Conservation (phyloP, 1,140 invertebrate genomes). For the Lepidurus arcticus region DNA sequence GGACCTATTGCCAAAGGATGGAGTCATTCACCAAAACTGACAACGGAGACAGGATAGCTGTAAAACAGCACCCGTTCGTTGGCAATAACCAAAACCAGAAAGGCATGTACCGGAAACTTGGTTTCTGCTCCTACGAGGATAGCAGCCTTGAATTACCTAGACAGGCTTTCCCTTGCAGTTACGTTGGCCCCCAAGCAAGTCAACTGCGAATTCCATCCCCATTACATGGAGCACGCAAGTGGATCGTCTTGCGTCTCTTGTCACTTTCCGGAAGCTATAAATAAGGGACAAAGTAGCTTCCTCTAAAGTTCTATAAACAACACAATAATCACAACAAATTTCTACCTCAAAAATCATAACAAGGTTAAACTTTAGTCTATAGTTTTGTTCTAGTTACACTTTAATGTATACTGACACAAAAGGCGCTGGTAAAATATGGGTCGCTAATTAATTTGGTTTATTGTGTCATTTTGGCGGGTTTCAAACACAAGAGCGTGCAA, state of each 20-base stretch:
- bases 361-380: too few species aligned
- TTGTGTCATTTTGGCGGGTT: not conserved
- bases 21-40: not conserved
- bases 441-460: not conserved
- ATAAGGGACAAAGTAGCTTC: too few species aligned
- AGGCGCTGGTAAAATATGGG: not conserved
- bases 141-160: not conserved
- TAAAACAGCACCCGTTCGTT: not conserved
- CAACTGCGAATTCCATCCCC: not conserved
- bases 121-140: not conserved
- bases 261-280: not conserved
- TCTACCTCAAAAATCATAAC: too few species aligned
- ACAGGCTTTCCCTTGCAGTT: not conserved
- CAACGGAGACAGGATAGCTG: not conserved
- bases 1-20: not conserved
- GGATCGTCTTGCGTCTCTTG: not conserved
- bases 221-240: not conserved
- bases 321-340: too few species aligned
- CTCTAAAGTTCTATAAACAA: too few species aligned
- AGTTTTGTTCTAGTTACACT: not conserved
- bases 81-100: not conserved
- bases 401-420: not conserved
- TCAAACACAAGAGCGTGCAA: slow-evolving; percentile 4
- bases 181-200: not conserved
- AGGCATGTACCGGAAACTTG: slow-evolving; percentile 11